Base-by-base conservation (phyloP, 2,797 vertebrate species). In the Crocodylus rhombifer region DNA sequence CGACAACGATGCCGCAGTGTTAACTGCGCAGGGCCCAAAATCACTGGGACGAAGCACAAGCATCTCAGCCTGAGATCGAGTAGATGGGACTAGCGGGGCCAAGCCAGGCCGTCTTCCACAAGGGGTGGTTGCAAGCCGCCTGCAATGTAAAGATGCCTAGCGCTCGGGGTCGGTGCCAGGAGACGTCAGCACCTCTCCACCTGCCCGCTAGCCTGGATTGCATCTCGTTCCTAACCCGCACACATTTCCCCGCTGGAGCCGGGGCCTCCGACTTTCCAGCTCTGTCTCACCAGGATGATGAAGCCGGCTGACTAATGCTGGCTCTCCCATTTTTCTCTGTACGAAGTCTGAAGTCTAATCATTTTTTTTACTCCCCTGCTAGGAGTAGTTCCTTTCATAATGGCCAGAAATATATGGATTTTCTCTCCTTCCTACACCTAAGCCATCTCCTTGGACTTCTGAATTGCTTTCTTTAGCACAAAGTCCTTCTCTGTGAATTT, bases 401-500 rank as follows among this genome's bases (percentile, higher is more conserved):
- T 33, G 91, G 71, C 23, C 65, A 93, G 77, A 89, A 89, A 80
- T 69, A 65, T 2, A n/a, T 2, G 0, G 60, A 14, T 3, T 1
- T 0, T 5, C 62, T 57, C n/a, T 33, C 21, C 23, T 95, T 88
- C 6, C 1, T 80, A 84, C 51, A 73, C 82, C 74, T 93, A 86
- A 91, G 62, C 28, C 9, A 51, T 89, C 86, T 91, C 65, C 87
- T 69, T 79, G 58, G 87, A 89, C 56, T 71, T 81, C 33, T 60
- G 61, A 93, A 77, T 36, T 84, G 65, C 78, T 69, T 57, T 92
- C 56, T 80, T 80, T 61, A 69, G 64, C 51, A 93, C 69, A 77
- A 95, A 95, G 88, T 79, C 82, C 85, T 91, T 84, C 86, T 56
- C 0, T 1, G 61, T 90, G 86, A 95, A 86, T 91, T 84, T 7